These are phyloP conservation scores for Pseudomyrmex sp. DNA, from an alignment of 1,140 invertebrate species.

Conservation along the genomic window DNA sequence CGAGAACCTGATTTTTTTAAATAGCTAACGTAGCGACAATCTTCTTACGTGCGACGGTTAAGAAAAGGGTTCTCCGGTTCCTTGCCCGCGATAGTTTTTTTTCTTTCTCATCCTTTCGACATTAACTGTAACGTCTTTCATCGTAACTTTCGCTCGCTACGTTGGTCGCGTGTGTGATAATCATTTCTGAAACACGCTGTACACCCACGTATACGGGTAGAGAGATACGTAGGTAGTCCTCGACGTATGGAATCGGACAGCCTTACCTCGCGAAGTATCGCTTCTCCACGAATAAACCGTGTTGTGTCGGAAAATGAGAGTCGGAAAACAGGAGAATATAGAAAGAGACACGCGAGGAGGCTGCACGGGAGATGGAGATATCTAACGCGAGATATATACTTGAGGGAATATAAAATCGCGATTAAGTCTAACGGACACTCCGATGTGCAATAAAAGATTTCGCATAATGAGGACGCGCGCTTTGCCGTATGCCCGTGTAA, in stretches of 20 bases:
- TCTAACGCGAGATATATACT: constrained; percentile 8
- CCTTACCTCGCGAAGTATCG: constrained; percentile 67
- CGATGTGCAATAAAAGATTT: constrained; percentile 23
- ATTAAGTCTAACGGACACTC: constrained; percentile 40
- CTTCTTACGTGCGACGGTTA: constrained; percentile 47
- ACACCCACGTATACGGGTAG: constrained; percentile 22
- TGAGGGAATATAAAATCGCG: constrained; percentile 31
- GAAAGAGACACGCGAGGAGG: constrained; percentile 7
- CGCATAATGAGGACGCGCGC: constrained; percentile 19
- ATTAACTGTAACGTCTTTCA: constrained; percentile 28
- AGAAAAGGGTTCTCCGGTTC: neutral
- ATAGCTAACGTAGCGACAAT: constrained; percentile 7
- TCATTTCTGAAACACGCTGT: constrained; percentile 63
- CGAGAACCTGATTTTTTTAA: constrained; percentile 50
- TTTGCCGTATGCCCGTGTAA: neutral
- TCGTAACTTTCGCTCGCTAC: neutral
- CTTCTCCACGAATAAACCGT: constrained; percentile 68
- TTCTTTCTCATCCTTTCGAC: neutral
- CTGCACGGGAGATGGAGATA: constrained; percentile 10
- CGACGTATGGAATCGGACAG: constrained; percentile 63
- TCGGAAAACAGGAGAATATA: constrained; percentile 10
- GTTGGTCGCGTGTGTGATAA: neutral
- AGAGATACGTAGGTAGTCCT: constrained; percentile 53
- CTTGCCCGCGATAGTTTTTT: neutral
- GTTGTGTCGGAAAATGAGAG: constrained; percentile 18